Evolutionary conservation across 2,113 vertebrate species (phyloP).

Genomic region (Daubentonia madagascariensis): DNA sequence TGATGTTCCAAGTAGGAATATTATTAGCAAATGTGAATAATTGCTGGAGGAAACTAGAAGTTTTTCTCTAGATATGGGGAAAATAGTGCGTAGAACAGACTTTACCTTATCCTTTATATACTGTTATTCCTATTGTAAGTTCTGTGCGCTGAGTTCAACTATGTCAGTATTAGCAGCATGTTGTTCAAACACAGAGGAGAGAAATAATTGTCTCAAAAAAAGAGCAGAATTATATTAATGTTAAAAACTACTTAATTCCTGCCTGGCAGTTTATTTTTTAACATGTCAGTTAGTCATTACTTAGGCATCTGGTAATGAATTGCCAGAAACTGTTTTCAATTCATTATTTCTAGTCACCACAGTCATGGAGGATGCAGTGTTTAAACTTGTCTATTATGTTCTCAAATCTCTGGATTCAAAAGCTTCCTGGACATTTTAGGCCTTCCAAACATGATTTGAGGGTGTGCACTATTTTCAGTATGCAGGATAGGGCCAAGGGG

Average conservation of each 20-base stretch:
- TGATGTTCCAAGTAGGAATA: conserved; percentile 42
- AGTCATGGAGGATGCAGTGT: conserved; percentile 25
- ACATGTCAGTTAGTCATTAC: conserved; percentile 71
- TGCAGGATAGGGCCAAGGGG: not conserved
- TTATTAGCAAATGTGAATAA: conserved; percentile 60
- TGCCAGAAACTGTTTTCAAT: conserved; percentile 64
- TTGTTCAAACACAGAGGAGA: conserved; percentile 13
- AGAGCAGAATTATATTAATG: conserved; percentile 51
- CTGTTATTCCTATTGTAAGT: conserved; percentile 27
- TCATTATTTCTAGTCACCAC: not conserved
- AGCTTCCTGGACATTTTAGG: not conserved
- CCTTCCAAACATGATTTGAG: not conserved
- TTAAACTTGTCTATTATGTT: conserved; percentile 43
- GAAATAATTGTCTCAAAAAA: conserved; percentile 51
- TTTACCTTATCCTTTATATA: not conserved
- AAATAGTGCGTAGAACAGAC: not conserved
- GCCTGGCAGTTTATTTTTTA: conserved; percentile 67
- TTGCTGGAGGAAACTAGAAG: not conserved
- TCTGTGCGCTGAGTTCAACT: not conserved
- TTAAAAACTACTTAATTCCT: conserved; percentile 52
- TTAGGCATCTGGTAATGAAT: conserved; percentile 69
- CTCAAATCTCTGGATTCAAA: conserved; percentile 55
- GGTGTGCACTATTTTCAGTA: not conserved
- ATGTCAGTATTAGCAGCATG: not conserved
- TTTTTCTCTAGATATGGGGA: not conserved